Percentiles rank a stretch among this genome's conserved stretches.
Evolutionary conservation across 2,113 vertebrate species (phyloP).

Genomic region (Plectropomus leopardus): DNA sequence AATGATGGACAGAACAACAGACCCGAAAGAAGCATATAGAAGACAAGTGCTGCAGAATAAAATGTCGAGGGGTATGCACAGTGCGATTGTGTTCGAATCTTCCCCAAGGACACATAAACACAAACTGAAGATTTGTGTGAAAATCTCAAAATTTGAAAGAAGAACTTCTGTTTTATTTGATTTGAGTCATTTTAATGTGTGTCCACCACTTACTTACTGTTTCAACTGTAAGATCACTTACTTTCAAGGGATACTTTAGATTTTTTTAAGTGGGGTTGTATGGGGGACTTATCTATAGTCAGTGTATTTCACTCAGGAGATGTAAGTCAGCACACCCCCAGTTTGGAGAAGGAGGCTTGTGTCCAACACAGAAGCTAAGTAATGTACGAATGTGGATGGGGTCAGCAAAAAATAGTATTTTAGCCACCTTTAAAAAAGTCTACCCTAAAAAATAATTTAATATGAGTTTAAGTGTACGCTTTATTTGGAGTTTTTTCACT

Average conservation of each 20-base stretch:
- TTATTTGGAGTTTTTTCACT: too few relatives aligned
- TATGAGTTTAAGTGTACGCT: too few relatives aligned
- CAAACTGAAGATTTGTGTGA: constrained; percentile 21
- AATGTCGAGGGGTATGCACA: constrained; percentile 3
- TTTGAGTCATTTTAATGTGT: constrained; percentile 13
- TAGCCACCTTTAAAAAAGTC: too few relatives aligned
- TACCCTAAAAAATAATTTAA: too few relatives aligned
- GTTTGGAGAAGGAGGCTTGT: too few relatives aligned
- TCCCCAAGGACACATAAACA: constrained; percentile 5
- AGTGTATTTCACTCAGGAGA: too few relatives aligned
- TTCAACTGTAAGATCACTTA: constrained; percentile 44
- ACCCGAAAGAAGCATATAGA: constrained; percentile 53
- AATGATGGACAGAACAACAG: constrained; percentile 45
- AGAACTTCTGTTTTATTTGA: constrained; percentile 23
- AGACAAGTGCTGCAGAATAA: constrained; percentile 25
- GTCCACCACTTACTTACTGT: constrained; percentile 39
- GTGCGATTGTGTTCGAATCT: constrained; percentile 20
- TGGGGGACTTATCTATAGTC: too few relatives aligned
- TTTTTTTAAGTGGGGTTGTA: constrained; percentile 68
- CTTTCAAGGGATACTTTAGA: constrained; percentile 51
- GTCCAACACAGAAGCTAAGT: too few relatives aligned
- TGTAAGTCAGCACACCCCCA: too few relatives aligned
- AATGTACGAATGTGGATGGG: too few relatives aligned
- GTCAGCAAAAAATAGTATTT: too few relatives aligned
- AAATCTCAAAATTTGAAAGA: constrained; percentile 26